Evolutionary conservation across 1,140 invertebrate species (phyloP), one percentile per base, ranked within the genome.

Genomic region (Trachymyrmex cornetzi): DNA sequence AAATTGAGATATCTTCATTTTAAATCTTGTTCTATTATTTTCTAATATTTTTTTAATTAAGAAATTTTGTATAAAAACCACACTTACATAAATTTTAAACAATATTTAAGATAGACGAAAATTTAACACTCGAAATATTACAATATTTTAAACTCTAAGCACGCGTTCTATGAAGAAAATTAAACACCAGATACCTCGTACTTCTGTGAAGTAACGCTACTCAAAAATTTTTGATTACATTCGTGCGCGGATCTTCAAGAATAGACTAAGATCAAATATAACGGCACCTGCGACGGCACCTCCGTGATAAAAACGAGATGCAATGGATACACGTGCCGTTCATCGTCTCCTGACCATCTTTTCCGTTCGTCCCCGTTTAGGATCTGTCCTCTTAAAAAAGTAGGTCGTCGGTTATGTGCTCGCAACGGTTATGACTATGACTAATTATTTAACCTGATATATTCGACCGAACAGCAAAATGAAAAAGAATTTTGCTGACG

Each of bases 321-420:
- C 24, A 50, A 11, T 59, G 4, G 38, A 72, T 63, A 82, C 14
- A n/a, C n/a, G 55, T 27, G 48, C 57, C 38, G 59, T 48, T 34
- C 44, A 16, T 44, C 44, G 2, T 38, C 34, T 55, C n/a, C 1
- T 34, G 0, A 12, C 14, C 14, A 69, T 34, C 14, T 57, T 69
- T 69, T 71, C 0, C 27, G 38, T 27, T 44, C 11, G 69, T 84
- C 27, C 38, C 9, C n/a, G n/a, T 84, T 82, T 9, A 19, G 19
- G 2, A 74, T 14, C 9, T 30, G 24, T 55, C 38, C 11, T 44
- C 53, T 50, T 22, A 34, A 84, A 81, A 84, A 75, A 84, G 80
- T 84, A 63, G 69, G 80, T 14, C 69, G 5, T 74, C 30, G 11
- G 9, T 84, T 30, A 5, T 50, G 3, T 24, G 24, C 16, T 27